Evolutionary conservation across 2,888 invertebrate genomes (phyloP).

Genomic region (Anticlea derivata): DNA sequence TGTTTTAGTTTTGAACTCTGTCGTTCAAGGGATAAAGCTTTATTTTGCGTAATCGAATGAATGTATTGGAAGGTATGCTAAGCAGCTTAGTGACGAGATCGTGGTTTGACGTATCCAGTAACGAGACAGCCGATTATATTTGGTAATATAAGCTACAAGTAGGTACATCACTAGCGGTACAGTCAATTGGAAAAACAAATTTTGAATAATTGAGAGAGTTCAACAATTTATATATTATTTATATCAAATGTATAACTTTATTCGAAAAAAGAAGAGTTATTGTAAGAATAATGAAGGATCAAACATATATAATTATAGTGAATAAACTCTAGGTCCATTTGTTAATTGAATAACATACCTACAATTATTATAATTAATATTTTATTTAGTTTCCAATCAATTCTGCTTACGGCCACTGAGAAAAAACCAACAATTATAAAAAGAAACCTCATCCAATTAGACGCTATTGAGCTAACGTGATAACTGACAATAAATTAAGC

Average conservation of each 20-base stretch:
- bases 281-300: too few relatives aligned
- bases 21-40: constrained; percentile 41
- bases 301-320: too few relatives aligned
- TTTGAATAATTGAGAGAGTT: too few relatives aligned
- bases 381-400: too few relatives aligned
- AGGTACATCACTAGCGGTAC: constrained; percentile 47
- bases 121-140: constrained; percentile 62
- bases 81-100: constrained; percentile 75
- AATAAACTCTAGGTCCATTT: too few relatives aligned
- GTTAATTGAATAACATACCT: too few relatives aligned
- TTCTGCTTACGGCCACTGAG: not conserved
- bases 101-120: constrained; percentile 70
- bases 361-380: too few relatives aligned
- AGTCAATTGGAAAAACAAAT: constrained; percentile 44
- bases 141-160: too few relatives aligned
- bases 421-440: constrained; percentile 25
- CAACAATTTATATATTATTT: too few relatives aligned
- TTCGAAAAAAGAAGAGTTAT: too few relatives aligned
- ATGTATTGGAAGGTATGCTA: constrained; percentile 61
- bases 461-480: constrained; percentile 40
- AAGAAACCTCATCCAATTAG: constrained; percentile 37
- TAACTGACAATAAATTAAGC: constrained; percentile 43
- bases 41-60: constrained; percentile 38
- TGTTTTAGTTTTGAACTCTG: constrained; percentile 40
- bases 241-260: too few relatives aligned